Evolutionary conservation across 1,140 invertebrate genomes (phyloP), one percentile per base, ranked within the genome.

Genomic region (Coelopa frigida): DNA sequence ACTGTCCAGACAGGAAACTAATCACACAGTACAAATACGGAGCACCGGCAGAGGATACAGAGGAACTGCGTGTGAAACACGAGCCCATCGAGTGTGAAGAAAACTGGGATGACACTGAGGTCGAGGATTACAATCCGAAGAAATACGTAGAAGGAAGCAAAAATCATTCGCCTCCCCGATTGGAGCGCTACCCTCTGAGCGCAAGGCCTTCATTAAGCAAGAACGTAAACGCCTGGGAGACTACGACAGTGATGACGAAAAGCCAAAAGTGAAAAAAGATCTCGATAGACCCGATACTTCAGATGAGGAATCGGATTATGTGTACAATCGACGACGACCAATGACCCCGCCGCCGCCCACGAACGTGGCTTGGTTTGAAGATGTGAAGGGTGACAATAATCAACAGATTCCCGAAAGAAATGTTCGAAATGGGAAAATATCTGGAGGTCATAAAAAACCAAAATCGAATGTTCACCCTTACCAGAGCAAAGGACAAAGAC

Each of bases 21-120:
- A 3, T 29, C 26, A 3, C 15, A 22, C 33, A 10, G 7, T 22
- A 21, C 20, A 14, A 48, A n/a, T 48, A 48, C 17, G 24, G 44
- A 24, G 6, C 36, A 22, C 14, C 26, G 21, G 7, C 10, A 31
- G 18, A 31, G 35, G 22, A 5, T 17, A 14, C 32, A n/a, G 12
- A 1, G 42, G 14, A 48, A 12, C 39, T 37, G n/a, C 22, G 11
- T 4, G 29, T 40, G 11, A 23, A 24, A 15, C 46, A 48, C 38
- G 20, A 17, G 7, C 46, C 46, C n/a, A 22, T 48, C 8, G 46
- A 48, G 31, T 43, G 46, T 8, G 47, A 39, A 44, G 42, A 44
- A 18, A 38, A 38, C 26, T 49, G 47, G 47, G 47, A 49, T 33
- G 35, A 44, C 14, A 44, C 41, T 1, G 36, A 38, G 10, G 33